phyloP scores from a whole-genome alignment of 1,140 invertebrate genomes.

The Pseudomyrmex sp. region DNA sequence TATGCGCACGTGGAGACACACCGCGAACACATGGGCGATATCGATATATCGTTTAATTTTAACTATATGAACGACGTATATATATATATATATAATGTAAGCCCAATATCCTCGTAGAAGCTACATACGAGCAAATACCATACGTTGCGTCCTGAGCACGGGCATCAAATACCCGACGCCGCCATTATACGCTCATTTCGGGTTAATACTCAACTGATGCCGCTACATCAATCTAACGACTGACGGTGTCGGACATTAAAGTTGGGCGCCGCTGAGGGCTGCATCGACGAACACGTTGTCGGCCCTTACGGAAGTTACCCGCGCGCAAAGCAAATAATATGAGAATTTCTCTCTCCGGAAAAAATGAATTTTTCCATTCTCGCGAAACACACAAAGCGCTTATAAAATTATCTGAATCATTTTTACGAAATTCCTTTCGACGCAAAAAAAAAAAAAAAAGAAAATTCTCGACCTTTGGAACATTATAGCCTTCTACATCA shows the following conservation, averaged over 20 bases:
- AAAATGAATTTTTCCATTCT: too few relatives aligned
- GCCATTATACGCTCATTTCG: conserved; percentile 74
- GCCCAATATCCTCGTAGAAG: conserved; percentile 66
- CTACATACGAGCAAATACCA: conserved; percentile 57
- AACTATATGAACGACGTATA: conserved; percentile 55
- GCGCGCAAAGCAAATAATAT: conserved; percentile 52
- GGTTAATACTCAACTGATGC: conserved; percentile 73
- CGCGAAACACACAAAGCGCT: not conserved
- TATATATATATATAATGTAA: conserved; percentile 67
- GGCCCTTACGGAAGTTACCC: conserved; percentile 44
- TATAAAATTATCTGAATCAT: not conserved
- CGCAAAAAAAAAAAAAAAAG: not conserved
- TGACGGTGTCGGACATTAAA: conserved; percentile 63
- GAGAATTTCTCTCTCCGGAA: conserved; percentile 33
- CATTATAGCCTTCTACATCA: too few relatives aligned
- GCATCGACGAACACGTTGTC: conserved; percentile 58
- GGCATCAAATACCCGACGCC: conserved; percentile 73
- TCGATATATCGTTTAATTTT: conserved; percentile 74
- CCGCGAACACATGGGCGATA: conserved; percentile 50
- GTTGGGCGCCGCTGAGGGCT: conserved; percentile 58
- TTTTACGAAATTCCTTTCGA: not conserved
- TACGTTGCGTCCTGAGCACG: conserved; percentile 65
- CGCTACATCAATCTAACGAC: conserved; percentile 72
- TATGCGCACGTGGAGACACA: not conserved
- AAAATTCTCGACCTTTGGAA: not conserved